Conservation (phyloP, 1,140 invertebrate genomes). For the Bombus pyrosoma region DNA sequence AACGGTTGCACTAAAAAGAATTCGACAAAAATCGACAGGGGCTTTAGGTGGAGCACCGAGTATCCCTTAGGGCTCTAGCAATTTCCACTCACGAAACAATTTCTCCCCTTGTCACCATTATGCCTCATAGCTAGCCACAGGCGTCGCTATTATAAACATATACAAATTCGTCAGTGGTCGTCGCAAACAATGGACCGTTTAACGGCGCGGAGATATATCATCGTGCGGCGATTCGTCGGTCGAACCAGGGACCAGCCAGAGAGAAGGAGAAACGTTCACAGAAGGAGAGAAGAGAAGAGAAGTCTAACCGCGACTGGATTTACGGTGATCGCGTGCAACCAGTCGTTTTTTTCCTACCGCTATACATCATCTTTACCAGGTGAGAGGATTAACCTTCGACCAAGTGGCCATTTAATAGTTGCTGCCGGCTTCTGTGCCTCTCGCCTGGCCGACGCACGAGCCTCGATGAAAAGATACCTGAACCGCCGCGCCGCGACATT, state of each 20-base stretch:
- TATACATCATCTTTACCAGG: constrained; percentile 58
- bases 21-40: constrained; percentile 5
- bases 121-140: constrained; percentile 56
- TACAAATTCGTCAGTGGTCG: constrained; percentile 82
- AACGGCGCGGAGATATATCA: constrained; percentile 81
- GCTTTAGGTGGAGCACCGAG: neutral
- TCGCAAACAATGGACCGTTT: constrained; percentile 82
- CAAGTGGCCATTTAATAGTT: constrained; percentile 51
- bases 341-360: constrained; percentile 25
- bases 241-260: constrained; percentile 6
- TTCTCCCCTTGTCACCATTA: constrained; percentile 50
- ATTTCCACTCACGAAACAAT: constrained; percentile 51
- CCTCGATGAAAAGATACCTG: constrained; percentile 8
- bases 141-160: constrained; percentile 81
- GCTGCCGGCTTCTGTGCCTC: constrained; percentile 19
- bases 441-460: neutral
- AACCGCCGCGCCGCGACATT: neutral
- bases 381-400: constrained; percentile 61
- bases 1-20: neutral
- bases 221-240: constrained; percentile 72
- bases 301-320: constrained; percentile 55
- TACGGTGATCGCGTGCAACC: constrained; percentile 56
- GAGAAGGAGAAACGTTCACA: constrained; percentile 17
- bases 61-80: neutral
- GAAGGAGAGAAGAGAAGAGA: constrained; percentile 30